Base-by-base conservation (phyloP, 2,113 vertebrate species). In the Zosterops pallidus region DNA sequence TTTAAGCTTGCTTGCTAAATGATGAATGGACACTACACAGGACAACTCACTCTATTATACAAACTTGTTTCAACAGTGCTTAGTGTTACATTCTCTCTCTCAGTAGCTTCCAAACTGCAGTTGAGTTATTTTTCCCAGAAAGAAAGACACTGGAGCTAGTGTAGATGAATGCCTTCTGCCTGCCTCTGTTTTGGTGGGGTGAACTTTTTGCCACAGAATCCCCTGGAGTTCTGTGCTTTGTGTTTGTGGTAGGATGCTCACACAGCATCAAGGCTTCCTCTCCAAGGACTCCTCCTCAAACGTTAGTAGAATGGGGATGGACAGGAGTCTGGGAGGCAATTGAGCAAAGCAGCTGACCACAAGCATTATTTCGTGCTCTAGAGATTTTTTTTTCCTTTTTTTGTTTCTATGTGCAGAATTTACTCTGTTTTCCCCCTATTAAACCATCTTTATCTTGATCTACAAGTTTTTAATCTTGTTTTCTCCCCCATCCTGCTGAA, bases 191-290 rank as follows among this genome's bases (percentile, higher is more conserved):
- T 60, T 31, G 39, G 7, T 53, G 47, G 17, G 26, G 7, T 39
- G 26, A 37, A 72, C 6, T 31, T 72, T 63, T 21, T 35, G 22
- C 56, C 37, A 3, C 12, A 29, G 39, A 31, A 44, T 7, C 21
- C 9, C 17, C 57, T 37, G 33, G 21, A 31, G 33, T 11, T 9
- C 11, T 0, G 0, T 46, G 39, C 22, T 53, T 37, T 17, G 5
- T 44, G 68, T 46, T 46, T 72, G 39, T 37, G 25, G 39, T 31
- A 37, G 39, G 28, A 26, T 46, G 26, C 22, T 71, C 25, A 53
- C 31, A 25, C 10, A 44, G 37, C 25, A 52, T 17, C 25, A 6
- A 41, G 55, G 10, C 37, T 62, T 21, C 12, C 6, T 25, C 25
- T 44, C 25, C 21, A 83, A 53, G 10, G 33, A 60, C 9, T 25